Evolutionary conservation across 2,888 invertebrate species (phyloP).

Genomic region (Melieria crassipennis): DNA sequence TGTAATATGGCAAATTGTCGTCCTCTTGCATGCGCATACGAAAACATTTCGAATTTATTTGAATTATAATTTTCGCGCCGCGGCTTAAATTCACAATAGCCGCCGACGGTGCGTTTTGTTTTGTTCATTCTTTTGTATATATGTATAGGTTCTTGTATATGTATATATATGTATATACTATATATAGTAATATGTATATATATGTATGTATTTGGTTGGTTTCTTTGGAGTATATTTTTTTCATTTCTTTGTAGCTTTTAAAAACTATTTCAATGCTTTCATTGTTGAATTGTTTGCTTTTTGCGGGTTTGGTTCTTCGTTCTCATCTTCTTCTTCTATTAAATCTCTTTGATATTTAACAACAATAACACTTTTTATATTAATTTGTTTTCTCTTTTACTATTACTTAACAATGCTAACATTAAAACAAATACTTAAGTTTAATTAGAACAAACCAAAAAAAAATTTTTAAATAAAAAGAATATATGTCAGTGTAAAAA

Average conservation of each 20-base stretch:
- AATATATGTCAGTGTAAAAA: background rate
- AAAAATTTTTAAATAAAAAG: background rate
- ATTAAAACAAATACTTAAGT: background rate
- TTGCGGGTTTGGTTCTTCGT: conserved; percentile 42
- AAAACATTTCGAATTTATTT: no score
- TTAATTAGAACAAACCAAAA: background rate
- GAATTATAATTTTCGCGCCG: no score
- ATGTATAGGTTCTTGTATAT: conserved; percentile 38
- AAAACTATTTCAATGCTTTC: conserved; percentile 35
- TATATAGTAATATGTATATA: conserved; percentile 38
- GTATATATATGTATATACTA: conserved; percentile 49
- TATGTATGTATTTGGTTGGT: conserved; percentile 61
- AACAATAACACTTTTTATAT: conserved; percentile 16
- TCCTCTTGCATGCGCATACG: no score
- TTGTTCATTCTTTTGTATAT: conserved; percentile 48
- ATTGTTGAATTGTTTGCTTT: conserved; percentile 43
- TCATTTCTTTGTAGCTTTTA: conserved; percentile 41
- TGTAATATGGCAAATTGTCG: no score
- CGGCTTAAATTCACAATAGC: no score
- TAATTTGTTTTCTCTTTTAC: background rate
- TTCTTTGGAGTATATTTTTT: conserved; percentile 65
- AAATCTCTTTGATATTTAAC: background rate
- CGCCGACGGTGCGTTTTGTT: no score
- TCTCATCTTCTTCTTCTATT: conserved; percentile 20
- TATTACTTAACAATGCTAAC: conserved; percentile 29